Conservation (phyloP, 2,888 invertebrate species). For the Dasypogon diadema region DNA sequence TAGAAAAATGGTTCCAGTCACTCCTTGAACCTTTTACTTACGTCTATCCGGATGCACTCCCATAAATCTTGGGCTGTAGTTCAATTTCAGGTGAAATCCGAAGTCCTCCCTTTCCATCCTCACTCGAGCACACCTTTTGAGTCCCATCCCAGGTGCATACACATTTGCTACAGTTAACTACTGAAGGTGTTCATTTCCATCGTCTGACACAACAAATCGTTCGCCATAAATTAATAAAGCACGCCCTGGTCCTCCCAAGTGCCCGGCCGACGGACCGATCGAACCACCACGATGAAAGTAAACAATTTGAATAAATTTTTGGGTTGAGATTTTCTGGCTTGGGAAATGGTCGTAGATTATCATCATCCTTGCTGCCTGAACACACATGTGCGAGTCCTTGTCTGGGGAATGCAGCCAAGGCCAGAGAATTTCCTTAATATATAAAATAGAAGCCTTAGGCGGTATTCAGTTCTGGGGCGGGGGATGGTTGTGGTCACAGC, state of each 20-base stretch:
- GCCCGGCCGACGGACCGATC: not conserved
- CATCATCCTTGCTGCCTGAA: not conserved
- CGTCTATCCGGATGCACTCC: conserved; percentile 31
- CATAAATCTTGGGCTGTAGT: conserved; percentile 45
- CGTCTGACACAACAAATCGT: conserved; percentile 44
- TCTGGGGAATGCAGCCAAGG: not conserved
- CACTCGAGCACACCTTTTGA: not conserved
- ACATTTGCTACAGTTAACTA: not conserved
- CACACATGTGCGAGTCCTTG: not conserved
- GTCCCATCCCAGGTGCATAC: not conserved
- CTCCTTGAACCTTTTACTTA: conserved; percentile 13
- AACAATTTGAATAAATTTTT: conserved; percentile 54
- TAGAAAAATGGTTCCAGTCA: conserved; percentile 37
- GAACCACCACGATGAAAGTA: conserved; percentile 44
- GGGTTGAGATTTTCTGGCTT: conserved; percentile 36
- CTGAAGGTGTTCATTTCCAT: not conserved
- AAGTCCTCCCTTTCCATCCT: not conserved
- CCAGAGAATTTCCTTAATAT: conserved; percentile 13
- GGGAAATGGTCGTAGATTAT: conserved; percentile 32
- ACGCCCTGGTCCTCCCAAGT: not conserved
- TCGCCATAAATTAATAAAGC: conserved; percentile 47
- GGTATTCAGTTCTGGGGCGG: not conserved
- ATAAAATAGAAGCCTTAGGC: conserved; percentile 27
- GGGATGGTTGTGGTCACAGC: conserved; percentile 13
- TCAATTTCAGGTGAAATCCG: conserved; percentile 42